Evolutionary conservation across 2,797 vertebrate genomes (phyloP).

Genomic region (Halcyon leucocephala): DNA sequence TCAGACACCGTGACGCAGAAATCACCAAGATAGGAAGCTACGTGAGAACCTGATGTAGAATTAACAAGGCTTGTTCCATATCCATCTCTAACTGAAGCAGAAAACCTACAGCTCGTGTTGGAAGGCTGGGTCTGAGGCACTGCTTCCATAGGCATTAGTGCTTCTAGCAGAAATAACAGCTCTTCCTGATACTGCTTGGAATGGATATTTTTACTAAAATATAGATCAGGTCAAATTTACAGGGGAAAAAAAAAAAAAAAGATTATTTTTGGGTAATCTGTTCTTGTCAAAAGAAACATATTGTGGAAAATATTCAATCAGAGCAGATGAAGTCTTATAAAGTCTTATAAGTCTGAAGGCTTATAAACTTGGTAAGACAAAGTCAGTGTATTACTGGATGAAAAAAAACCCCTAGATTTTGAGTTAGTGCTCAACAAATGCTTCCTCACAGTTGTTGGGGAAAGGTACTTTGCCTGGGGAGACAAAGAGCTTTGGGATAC

Average conservation of each 20-base stretch:
- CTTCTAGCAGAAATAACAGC: background rate
- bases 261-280: background rate
- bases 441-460: background rate
- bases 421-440: background rate
- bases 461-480: background rate
- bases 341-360: background rate
- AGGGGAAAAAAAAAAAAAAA: background rate
- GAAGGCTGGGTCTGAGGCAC: background rate
- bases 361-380: background rate
- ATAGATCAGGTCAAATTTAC: background rate
- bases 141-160: background rate
- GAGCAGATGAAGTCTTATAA: background rate
- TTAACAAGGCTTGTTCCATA: background rate
- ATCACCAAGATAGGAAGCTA: background rate
- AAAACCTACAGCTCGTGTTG: background rate
- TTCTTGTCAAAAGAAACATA: background rate
- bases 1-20: background rate
- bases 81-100: background rate
- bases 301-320: background rate
- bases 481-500: background rate
- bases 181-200: background rate
- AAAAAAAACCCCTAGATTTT: background rate
- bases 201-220: background rate
- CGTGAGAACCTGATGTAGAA: background rate
- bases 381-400: background rate